These are phyloP conservation scores for Burhinus oedicnemus DNA, from an alignment of 2,113 vertebrate genomes.

Conservation along the genomic window DNA sequence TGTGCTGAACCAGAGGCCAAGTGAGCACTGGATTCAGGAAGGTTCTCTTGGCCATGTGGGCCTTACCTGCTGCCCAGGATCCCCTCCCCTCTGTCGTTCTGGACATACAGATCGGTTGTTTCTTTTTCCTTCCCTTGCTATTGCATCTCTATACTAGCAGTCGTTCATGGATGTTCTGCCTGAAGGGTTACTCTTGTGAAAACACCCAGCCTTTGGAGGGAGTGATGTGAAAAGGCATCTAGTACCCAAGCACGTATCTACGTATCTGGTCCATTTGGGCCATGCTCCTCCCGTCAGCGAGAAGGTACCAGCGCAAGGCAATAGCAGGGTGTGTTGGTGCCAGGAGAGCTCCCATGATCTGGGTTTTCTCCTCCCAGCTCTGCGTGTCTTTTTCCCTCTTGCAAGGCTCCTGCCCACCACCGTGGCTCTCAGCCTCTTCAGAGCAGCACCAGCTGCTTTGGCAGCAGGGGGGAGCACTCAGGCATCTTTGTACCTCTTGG, in stretches of 20 bases:
- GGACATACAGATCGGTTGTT: rapidly evolving
- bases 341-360: neutral
- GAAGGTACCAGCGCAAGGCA: neutral
- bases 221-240: neutral
- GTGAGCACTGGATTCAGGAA: rapidly evolving
- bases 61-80: rapidly evolving
- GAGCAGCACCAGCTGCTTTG: neutral
- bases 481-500: neutral
- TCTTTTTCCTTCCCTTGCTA: neutral
- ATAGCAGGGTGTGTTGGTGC: neutral
- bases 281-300: neutral
- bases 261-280: neutral
- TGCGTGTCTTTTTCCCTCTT: neutral
- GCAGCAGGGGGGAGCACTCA: neutral
- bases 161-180: rapidly evolving
- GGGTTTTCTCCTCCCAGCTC: neutral
- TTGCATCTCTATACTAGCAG: neutral
- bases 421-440: neutral
- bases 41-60: neutral
- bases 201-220: neutral
- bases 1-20: neutral
- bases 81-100: neutral
- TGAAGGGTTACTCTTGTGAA: neutral
- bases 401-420: neutral
- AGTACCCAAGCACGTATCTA: too few species aligned